Evolutionary conservation across 2,113 vertebrate genomes (phyloP), one percentile per base, ranked within the genome.

Genomic region (Monopterus albus): DNA sequence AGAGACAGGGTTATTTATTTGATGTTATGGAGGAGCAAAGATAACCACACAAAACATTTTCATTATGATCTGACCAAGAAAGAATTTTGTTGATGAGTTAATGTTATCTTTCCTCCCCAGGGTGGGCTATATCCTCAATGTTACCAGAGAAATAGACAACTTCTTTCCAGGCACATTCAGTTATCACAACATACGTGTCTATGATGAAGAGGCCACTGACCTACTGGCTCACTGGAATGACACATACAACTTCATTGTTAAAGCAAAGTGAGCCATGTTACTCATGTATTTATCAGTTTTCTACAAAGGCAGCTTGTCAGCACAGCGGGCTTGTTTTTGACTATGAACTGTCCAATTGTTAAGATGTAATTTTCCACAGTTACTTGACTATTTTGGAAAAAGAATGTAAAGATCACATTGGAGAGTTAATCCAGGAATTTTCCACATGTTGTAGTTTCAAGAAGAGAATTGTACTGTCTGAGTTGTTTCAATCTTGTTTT

Each of bases 171-270:
- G 96, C 17, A 90, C 96, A 36, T 99, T 99, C 5, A 94, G 94
- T 0, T 99, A 99, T 65, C 96, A 99, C 89, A 99, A 99, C 66
- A 94, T 99, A 72, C 92, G 98, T 0, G 97, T 99, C 20, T 98
- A 98, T 0, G 98, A 99, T 0, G 96, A 98, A 49, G 98, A 99
- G 73, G 92, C 94, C 5, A 98, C 97, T 0, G 96, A 99, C 85
- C 95, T 99, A 15, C 93, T 99, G 36, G 96, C 96, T 35, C 96
- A 99, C 91, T 99, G 98, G 98, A 99, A 99, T 0, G 96, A 99
- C 28, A 96, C 97, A 0, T 99, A 98, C 83, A 96, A 98, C 87
- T 99, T 99, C 45, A 99, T 99, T 38, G 94, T 96, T 63, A 98
- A 97, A 91, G 98, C 98, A 40, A 99, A 98, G 97, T 99, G 83